Evolutionary conservation across 2,797 vertebrate genomes (phyloP).

Genomic region (Monodelphis domestica): DNA sequence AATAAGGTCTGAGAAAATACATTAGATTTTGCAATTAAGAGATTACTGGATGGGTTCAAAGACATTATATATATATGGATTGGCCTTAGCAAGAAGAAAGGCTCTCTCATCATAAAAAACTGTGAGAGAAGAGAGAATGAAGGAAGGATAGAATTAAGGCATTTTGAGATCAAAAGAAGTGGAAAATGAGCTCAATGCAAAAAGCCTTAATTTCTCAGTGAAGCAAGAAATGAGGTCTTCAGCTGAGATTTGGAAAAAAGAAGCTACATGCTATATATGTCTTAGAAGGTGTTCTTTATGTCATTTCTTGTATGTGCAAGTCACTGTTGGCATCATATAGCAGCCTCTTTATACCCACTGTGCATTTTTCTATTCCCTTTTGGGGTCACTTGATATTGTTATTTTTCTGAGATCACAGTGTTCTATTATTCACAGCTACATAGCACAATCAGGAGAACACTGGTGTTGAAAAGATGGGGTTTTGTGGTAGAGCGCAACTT

Average conservation of each 20-base stretch:
- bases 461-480: neutral
- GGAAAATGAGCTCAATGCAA: neutral
- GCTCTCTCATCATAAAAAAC: neutral
- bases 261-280: neutral
- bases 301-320: neutral
- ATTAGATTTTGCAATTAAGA: neutral
- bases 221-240: neutral
- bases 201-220: neutral
- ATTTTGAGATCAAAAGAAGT: neutral
- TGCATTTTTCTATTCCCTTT: neutral
- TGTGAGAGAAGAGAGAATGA: neutral
- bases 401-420: neutral
- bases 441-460: neutral
- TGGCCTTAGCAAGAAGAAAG: neutral
- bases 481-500: neutral
- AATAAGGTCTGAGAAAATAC: neutral
- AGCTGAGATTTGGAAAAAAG: neutral
- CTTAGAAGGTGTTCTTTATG: neutral
- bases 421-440: neutral
- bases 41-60: neutral
- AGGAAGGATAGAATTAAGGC: neutral
- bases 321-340: neutral
- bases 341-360: neutral
- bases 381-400: neutral
- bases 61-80: neutral